These are phyloP conservation scores for Crocidura indochinensis DNA, from an alignment of 2,797 vertebrate species.

Conservation along the genomic window DNA sequence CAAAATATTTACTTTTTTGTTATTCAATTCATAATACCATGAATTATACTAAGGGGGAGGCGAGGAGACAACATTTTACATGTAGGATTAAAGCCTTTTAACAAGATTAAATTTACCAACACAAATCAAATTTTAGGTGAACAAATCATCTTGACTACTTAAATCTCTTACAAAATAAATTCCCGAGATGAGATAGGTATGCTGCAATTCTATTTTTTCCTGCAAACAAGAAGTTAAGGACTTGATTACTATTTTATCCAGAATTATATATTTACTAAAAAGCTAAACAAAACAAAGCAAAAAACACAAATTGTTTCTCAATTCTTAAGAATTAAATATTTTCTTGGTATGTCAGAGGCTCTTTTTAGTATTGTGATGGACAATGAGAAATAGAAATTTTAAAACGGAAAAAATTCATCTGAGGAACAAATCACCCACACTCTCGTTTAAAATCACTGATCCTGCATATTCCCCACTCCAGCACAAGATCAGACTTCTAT, in stretches of 20 bases:
- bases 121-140: constrained; percentile 41
- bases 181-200: neutral
- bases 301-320: neutral
- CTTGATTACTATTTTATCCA: neutral
- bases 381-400: no score
- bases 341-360: neutral
- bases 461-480: no score
- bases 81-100: neutral
- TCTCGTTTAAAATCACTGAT: no score
- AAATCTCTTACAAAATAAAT: constrained; percentile 16
- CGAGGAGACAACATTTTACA: neutral
- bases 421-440: no score
- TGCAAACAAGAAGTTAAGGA: neutral
- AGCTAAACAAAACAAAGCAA: neutral
- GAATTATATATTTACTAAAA: constrained; percentile 26
- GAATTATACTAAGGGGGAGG: accelerated
- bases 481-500: no score
- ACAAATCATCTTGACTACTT: neutral
- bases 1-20: neutral
- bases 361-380: neutral
- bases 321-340: neutral
- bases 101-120: constrained; percentile 1
- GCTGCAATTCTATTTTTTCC: constrained; percentile 1
- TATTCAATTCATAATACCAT: neutral
- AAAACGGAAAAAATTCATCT: no score